Conservation (phyloP, 2,888 invertebrate species). For the Sabatieria punctata region DNA sequence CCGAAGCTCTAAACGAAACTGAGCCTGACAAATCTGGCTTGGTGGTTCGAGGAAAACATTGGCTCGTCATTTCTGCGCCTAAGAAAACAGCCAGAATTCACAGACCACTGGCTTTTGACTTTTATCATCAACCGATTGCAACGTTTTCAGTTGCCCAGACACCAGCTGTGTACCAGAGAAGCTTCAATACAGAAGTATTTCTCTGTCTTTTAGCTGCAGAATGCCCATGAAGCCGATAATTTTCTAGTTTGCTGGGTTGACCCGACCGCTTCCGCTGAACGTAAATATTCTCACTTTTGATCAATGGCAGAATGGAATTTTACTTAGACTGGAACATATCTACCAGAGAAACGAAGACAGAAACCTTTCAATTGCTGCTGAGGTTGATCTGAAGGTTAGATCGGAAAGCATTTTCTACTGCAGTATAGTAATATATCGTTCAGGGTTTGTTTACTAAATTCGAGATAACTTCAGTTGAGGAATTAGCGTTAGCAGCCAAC, state of each 20-base stretch:
- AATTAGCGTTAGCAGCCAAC: no score
- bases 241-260: constrained; percentile 15
- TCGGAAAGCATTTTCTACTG: no score
- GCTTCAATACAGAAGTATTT: not conserved
- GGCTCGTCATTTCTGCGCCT: constrained; percentile 23
- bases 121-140: constrained; percentile 27
- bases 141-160: constrained; percentile 19
- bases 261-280: constrained; percentile 16
- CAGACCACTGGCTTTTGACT: constrained; percentile 21
- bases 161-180: no score
- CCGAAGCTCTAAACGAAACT: constrained; percentile 69
- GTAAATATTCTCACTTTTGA: constrained; percentile 35
- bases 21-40: constrained; percentile 36
- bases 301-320: constrained; percentile 21
- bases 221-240: no score
- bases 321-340: constrained; percentile 35
- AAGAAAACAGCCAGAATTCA: constrained; percentile 20
- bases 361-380: no score
- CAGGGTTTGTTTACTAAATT: no score
- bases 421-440: no score
- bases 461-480: no score
- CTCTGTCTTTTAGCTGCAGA: no score
- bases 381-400: no score
- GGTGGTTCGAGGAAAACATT: constrained; percentile 29
- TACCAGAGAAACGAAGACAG: constrained; percentile 30